Percentiles rank a stretch among this genome's conserved stretches.
These are phyloP conservation scores for Erpobdella octoculata DNA, from an alignment of 2,888 invertebrate species.

Conservation along the genomic window DNA sequence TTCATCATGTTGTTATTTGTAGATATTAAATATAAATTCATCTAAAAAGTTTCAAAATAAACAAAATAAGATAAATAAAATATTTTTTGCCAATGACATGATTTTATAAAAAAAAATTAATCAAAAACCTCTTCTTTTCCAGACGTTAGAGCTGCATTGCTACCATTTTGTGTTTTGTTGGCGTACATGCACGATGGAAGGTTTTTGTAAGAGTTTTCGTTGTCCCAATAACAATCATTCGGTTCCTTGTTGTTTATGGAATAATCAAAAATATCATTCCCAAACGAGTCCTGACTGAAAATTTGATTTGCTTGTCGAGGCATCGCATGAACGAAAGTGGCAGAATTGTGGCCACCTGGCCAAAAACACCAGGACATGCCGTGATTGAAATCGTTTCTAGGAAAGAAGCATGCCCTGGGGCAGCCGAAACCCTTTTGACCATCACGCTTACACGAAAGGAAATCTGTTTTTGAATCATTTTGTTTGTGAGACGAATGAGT, in stretches of 20 bases:
- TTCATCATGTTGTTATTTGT: no score
- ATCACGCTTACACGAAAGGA: no score
- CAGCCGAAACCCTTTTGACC: not conserved
- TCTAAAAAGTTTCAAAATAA: no score
- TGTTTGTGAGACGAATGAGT: not conserved
- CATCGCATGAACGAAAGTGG: not conserved
- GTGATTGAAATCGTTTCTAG: slow-evolving; percentile 2
- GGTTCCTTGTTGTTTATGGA: not conserved
- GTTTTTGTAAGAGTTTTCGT: not conserved
- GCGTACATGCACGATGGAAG: slow-evolving; percentile 10
- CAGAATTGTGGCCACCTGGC: not conserved
- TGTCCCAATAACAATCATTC: not conserved
- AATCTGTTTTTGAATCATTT: no score
- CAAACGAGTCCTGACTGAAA: no score
- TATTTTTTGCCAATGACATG: no score
- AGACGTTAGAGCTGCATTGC: not conserved
- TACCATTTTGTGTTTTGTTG: not conserved
- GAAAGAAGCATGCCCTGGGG: not conserved
- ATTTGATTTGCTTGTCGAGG: not conserved
- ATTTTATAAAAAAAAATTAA: no score
- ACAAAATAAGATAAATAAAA: no score
- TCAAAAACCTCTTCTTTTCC: no score
- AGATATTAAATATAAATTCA: no score
- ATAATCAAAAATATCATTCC: not conserved
- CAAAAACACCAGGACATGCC: not conserved